Evolutionary conservation across 2,113 vertebrate species (phyloP).

Genomic region (Eretmochelys imbricata): DNA sequence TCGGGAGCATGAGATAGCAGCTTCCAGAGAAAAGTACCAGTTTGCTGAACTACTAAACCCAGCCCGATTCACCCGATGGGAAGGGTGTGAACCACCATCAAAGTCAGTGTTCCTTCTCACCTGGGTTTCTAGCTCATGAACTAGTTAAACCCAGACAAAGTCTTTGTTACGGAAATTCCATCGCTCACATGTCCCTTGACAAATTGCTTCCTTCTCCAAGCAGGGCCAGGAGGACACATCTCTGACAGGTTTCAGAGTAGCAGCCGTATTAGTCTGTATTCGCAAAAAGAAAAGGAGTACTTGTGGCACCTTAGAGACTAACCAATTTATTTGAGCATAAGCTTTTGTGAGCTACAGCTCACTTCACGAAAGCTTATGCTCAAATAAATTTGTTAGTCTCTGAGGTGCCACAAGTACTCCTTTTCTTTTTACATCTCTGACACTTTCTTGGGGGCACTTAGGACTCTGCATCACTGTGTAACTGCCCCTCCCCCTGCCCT

Average conservation of each 20-base stretch:
- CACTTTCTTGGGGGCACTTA: not conserved
- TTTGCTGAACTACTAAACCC: not conserved
- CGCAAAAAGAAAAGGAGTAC: no score
- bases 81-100: not conserved
- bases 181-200: not conserved
- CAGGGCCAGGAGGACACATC: not conserved
- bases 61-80: not conserved
- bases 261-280: no score
- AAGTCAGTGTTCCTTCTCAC: not conserved
- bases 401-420: no score
- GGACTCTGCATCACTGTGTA: not conserved
- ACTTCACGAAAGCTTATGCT: no score
- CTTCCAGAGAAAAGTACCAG: not conserved
- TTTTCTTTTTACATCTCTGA: not conserved
- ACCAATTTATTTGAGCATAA: no score
- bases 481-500: not conserved
- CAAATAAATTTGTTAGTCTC: no score
- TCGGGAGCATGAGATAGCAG: not conserved
- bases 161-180: not conserved
- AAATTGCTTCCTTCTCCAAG: not conserved
- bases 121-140: not conserved
- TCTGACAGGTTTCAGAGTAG: no score
- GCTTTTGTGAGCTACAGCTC: no score
- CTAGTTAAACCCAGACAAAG: not conserved
- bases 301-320: no score